Evolutionary conservation across 2,888 invertebrate species (phyloP).

Genomic region (Eutolmus rufibarbis): DNA sequence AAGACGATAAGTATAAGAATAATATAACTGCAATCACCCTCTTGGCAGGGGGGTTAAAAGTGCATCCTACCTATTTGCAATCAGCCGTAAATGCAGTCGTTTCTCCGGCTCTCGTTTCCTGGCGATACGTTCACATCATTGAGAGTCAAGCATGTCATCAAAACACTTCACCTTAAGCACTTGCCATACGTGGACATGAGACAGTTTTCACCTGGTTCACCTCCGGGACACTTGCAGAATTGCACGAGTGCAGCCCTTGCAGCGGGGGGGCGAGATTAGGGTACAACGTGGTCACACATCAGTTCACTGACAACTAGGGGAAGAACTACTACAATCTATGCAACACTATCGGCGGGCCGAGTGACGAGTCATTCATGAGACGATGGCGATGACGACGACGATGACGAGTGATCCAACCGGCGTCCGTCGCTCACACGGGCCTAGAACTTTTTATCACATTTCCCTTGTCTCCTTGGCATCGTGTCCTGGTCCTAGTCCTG

Average conservation of each 20-base stretch:
- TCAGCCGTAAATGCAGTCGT: neutral
- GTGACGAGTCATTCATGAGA: constrained; percentile 1
- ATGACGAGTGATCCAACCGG: neutral
- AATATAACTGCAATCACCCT: neutral
- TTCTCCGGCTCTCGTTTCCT: neutral
- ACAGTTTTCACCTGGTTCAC: constrained; percentile 17
- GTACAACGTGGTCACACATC: constrained; percentile 24
- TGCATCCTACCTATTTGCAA: neutral
- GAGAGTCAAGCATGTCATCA: neutral
- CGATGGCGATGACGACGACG: neutral
- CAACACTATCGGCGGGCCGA: neutral
- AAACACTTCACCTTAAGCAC: constrained; percentile 10
- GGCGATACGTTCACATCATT: neutral
- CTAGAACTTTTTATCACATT: constrained; percentile 8
- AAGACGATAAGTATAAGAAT: neutral
- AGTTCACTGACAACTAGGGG: constrained; percentile 13
- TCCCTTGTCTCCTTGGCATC: neutral
- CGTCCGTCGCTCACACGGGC: neutral
- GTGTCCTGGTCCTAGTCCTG: neutral
- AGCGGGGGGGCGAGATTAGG: neutral
- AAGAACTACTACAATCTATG: neutral
- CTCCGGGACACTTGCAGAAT: constrained; percentile 14
- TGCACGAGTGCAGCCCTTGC: constrained; percentile 16
- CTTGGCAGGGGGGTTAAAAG: neutral
- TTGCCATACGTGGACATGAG: neutral